Evolutionary conservation across 2,113 vertebrate genomes (phyloP).

Genomic region (Neolamprologus devosi): DNA sequence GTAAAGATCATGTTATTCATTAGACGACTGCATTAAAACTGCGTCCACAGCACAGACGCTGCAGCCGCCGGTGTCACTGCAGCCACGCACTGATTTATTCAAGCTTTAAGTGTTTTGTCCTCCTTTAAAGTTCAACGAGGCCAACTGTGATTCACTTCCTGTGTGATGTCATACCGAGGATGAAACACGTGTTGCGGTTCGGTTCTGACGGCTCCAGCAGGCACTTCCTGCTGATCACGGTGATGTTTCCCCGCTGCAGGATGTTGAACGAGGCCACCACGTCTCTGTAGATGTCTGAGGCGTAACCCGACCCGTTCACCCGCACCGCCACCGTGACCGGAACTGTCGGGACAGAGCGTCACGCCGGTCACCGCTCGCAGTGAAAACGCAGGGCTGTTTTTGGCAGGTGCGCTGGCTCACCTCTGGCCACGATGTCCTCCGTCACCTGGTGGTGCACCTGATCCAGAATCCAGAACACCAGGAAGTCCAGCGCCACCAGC

Average conservation of each 20-base stretch:
- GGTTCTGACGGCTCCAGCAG: constrained; percentile 71
- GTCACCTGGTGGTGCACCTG: constrained; percentile 75
- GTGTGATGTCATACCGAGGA: constrained; percentile 1
- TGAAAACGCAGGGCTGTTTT: rapidly evolving
- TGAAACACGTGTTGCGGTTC: constrained; percentile 19
- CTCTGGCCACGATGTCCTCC: constrained; percentile 70
- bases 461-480: constrained; percentile 86
- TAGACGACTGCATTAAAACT: background rate
- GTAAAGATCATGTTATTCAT: background rate
- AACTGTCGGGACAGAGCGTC: constrained; percentile 50
- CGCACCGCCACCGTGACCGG: constrained; percentile 64
- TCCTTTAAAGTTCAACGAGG: background rate
- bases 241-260: constrained; percentile 80
- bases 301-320: constrained; percentile 76
- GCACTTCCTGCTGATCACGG: constrained; percentile 77
- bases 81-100: background rate
- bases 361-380: background rate
- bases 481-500: constrained; percentile 76
- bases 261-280: constrained; percentile 73
- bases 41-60: background rate
- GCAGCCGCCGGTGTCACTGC: background rate
- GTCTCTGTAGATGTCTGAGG: constrained; percentile 78
- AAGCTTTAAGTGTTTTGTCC: background rate
- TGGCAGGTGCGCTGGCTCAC: constrained; percentile 24
- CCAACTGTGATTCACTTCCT: background rate